Evolutionary conservation across 2,113 vertebrate genomes (phyloP).

Genomic region (Pedetes capensis): DNA sequence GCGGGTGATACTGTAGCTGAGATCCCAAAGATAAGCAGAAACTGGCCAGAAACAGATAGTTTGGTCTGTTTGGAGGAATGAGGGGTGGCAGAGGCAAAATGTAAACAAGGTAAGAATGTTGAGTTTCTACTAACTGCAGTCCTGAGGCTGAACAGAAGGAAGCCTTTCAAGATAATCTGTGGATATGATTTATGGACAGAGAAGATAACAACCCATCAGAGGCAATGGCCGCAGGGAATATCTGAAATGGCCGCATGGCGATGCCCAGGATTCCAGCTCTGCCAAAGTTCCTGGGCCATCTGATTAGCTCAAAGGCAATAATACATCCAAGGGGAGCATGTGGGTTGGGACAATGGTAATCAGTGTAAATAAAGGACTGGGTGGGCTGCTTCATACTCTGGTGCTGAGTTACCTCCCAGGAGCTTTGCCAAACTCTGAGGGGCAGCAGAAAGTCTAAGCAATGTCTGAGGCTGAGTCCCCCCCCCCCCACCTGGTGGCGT

Average conservation of each 20-base stretch:
- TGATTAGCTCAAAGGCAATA: neutral
- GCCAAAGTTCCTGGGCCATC: neutral
- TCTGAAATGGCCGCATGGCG: neutral
- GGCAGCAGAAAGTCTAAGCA: neutral
- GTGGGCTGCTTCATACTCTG: neutral
- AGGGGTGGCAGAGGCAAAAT: neutral
- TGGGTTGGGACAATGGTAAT: neutral
- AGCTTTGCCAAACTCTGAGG: neutral
- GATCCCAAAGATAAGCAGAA: neutral
- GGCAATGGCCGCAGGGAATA: neutral
- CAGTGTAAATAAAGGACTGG: neutral
- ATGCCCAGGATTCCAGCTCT: neutral
- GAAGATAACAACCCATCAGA: neutral
- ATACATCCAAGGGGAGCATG: rapidly evolving
- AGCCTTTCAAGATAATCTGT: neutral
- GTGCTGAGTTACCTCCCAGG: neutral
- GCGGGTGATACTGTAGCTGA: neutral
- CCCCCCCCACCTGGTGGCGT: neutral
- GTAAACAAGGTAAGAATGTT: neutral
- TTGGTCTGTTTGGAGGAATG: neutral
- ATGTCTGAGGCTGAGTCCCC: neutral
- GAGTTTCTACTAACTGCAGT: neutral
- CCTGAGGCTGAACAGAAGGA: neutral
- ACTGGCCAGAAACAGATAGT: neutral
- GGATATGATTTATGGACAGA: neutral